Conservation (phyloP, 92 coral and sea anemone genomes). For the Phenganax subtilis region DNA sequence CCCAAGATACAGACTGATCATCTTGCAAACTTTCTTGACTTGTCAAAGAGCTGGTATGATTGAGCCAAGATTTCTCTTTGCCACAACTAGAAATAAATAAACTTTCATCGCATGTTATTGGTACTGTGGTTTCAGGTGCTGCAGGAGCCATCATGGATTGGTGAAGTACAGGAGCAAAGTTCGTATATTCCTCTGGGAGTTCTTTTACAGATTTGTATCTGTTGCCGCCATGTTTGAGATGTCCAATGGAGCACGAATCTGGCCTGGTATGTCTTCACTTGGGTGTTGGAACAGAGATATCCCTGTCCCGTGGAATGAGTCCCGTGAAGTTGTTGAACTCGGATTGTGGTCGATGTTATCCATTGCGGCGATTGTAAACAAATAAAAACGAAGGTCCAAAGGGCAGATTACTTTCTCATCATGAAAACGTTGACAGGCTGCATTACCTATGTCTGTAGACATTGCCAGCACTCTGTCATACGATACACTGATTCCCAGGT, state of each 20-base stretch:
- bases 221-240: conserved; percentile 25
- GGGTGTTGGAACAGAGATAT: conserved; percentile 57
- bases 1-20: conserved; percentile 32
- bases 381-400: conserved; percentile 29
- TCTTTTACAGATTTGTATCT: conserved; percentile 44
- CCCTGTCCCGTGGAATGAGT: conserved; percentile 61
- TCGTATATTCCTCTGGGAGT: conserved; percentile 48
- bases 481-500: conserved; percentile 43
- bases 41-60: too few relatives aligned
- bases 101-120: background rate
- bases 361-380: conserved; percentile 55
- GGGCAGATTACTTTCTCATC: conserved; percentile 59
- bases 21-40: background rate
- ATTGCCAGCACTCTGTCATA: conserved; percentile 42
- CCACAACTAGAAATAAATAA: too few relatives aligned
- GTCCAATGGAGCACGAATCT: conserved; percentile 6
- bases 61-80: too few relatives aligned
- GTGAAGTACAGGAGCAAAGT: conserved; percentile 43
- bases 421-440: conserved; percentile 33
- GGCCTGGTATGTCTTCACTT: conserved; percentile 41
- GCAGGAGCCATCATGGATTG: conserved; percentile 28
- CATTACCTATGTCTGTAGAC: conserved; percentile 41
- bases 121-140: conserved; percentile 19
- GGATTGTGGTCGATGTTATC: conserved; percentile 69
- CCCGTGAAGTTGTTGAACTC: conserved; percentile 54